Conservation (phyloP, 2,113 vertebrate genomes). For the Polypterus bichir region DNA sequence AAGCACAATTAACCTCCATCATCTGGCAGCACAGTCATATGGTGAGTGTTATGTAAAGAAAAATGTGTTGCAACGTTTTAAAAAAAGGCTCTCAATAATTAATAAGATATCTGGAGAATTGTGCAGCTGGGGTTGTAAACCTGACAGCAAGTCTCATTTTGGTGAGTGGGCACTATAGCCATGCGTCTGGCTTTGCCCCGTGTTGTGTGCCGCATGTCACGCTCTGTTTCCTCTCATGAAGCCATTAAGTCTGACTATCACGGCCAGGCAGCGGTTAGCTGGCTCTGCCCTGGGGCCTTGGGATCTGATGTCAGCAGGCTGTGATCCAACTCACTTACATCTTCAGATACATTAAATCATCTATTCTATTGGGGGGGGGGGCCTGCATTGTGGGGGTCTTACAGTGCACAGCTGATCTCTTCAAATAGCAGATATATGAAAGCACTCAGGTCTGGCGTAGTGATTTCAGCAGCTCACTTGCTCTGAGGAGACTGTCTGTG, state of each 20-base stretch:
- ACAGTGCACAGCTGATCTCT: conserved; percentile 32
- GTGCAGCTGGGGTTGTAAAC: neutral
- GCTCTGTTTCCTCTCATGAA: conserved; percentile 51
- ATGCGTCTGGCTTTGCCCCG: conserved; percentile 13
- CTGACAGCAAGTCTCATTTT: neutral
- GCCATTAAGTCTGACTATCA: conserved; percentile 44
- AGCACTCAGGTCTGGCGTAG: conserved; percentile 22
- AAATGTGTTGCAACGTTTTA: too few relatives aligned
- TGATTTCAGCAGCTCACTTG: conserved; percentile 29
- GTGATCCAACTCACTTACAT: conserved; percentile 41
- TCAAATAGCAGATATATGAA: conserved; percentile 21
- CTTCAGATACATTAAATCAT: conserved; percentile 40
- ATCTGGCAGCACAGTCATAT: too few relatives aligned
- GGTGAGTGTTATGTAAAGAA: too few relatives aligned
- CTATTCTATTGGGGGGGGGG: conserved; percentile 25
- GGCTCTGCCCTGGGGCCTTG: conserved; percentile 43
- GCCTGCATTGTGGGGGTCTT: conserved; percentile 17
- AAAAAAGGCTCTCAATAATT: too few relatives aligned
- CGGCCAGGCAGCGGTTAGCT: conserved; percentile 37
- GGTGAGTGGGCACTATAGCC: neutral
- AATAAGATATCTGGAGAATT: too few relatives aligned
- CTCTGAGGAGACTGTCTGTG: conserved; percentile 34
- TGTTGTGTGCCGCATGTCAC: conserved; percentile 55
- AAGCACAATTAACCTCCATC: too few relatives aligned
- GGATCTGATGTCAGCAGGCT: conserved; percentile 53